Conservation (phyloP, 2,113 vertebrate genomes). For the Falcunculus frontatus region DNA sequence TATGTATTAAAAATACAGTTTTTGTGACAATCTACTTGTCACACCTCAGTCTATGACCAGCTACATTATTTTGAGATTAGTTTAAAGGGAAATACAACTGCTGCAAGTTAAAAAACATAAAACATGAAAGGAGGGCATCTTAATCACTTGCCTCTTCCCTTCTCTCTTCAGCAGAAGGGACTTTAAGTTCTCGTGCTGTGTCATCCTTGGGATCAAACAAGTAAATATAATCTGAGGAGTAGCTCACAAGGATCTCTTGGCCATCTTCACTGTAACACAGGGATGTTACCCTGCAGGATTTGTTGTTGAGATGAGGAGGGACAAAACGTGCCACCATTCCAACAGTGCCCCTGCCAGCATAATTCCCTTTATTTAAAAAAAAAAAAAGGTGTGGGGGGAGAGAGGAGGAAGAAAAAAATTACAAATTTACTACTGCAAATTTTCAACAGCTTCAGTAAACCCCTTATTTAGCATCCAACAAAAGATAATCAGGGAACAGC, state of each 20-base stretch:
- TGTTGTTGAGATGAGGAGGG: constrained; percentile 91
- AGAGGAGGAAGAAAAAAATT: background rate
- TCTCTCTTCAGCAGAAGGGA: constrained; percentile 87
- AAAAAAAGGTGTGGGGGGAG: fast-evolving
- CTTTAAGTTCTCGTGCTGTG: constrained; percentile 91
- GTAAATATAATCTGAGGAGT: constrained; percentile 98
- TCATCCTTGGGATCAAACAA: constrained; percentile 96
- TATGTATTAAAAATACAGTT: background rate
- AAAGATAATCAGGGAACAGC: background rate
- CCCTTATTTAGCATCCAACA: background rate
- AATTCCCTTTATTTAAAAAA: constrained; percentile 79
- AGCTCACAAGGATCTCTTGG: constrained; percentile 96
- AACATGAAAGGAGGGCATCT: background rate
- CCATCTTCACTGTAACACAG: constrained; percentile 96
- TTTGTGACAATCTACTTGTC: background rate
- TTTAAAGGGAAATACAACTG: background rate
- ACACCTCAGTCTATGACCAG: background rate
- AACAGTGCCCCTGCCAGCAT: constrained; percentile 88
- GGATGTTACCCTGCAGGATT: constrained; percentile 95
- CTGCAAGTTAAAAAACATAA: background rate
- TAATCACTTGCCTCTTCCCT: constrained; percentile 87
- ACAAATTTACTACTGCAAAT: background rate
- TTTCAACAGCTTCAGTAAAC: background rate
- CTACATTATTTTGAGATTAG: background rate
- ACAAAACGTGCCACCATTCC: constrained; percentile 97